Evolutionary conservation across 2,113 vertebrate species (phyloP), one percentile per base, ranked within the genome.

Genomic region (Labrus mixtus): DNA sequence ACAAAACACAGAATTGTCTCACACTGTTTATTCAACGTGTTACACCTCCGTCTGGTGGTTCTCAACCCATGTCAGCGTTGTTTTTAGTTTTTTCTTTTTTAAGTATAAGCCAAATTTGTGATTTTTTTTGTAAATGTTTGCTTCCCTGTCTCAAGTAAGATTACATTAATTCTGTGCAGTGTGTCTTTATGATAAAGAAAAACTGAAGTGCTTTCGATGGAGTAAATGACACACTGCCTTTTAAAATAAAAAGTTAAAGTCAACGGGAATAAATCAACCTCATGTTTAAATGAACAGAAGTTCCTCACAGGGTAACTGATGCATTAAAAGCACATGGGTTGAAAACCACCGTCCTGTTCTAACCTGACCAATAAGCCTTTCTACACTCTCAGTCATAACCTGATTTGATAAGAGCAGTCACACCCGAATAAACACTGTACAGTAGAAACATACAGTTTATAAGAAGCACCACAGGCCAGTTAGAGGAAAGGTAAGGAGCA

Each of bases 401-500:
- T 71, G 58, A 45, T 17, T 53, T 60, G 3, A 12, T 50, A 10
- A 59, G 8, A 75, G 29, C 36, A 54, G 0, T 53, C 22, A 67
- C 45, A 61, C 50, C 12, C 20, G 56, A 15, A 37, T 61, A 25
- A 12, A 61, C 62, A 65, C 12, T 4, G 19, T 33, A 37, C 23
- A 77, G 29, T 45, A 60, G 16, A 43, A 51, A 79, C 66, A 78
- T 72, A 73, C 56, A 15, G 33, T 65, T 55, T 10, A 53, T 22
- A 48, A 74, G 25, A 41, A 67, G 41, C 37, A 74, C 59, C 57
- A 82, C 78, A 72, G 76, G 19, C 53, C 36, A 87, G 66, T 57
- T 59, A 54, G 36, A 89, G 20, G 65, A 69, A 79, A 85, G 76
- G 19, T 50, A 66, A 63, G 20, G 78, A 63, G 53, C 15, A 84